phyloP scores from a whole-genome alignment of 2,888 invertebrate genomes.

The Nesidiocoris tenuis region DNA sequence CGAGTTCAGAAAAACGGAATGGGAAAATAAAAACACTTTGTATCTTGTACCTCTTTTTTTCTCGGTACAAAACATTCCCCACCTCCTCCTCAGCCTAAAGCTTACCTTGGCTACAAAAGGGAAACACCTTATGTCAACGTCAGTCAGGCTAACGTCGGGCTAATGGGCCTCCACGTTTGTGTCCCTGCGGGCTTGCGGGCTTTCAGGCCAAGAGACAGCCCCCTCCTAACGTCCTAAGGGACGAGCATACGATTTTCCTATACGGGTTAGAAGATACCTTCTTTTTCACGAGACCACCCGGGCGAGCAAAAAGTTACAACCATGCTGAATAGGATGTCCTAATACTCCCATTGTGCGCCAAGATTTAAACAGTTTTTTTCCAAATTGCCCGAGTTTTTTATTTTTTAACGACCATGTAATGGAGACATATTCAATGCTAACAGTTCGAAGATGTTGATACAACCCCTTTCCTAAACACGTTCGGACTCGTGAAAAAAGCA shows the following conservation, averaged over 20 bases:
- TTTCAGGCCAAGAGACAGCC: not conserved
- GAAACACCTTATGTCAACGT: conserved; percentile 30
- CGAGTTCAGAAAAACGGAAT: not conserved
- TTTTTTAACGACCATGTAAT: not conserved
- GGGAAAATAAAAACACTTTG: not conserved
- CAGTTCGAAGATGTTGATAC: not conserved
- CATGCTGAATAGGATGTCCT: not conserved
- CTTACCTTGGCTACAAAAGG: conserved; percentile 5
- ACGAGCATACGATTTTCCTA: not conserved
- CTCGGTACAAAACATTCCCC: not conserved
- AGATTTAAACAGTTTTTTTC: no score
- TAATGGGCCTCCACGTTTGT: conserved; percentile 18
- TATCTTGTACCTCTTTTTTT: not conserved
- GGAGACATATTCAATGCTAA: not conserved
- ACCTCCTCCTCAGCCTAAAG: not conserved
- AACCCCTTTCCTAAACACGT: no score
- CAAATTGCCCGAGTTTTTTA: no score
- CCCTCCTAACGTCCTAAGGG: not conserved
- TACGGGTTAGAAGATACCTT: not conserved
- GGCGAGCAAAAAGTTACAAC: not conserved
- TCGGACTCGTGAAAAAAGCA: no score
- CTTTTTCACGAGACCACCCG: not conserved
- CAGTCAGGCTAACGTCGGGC: conserved; percentile 18
- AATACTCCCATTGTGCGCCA: no score
- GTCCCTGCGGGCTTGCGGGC: conserved; percentile 4